phyloP scores from a whole-genome alignment of 2,888 invertebrate genomes.

The Metallyticus violacea region DNA sequence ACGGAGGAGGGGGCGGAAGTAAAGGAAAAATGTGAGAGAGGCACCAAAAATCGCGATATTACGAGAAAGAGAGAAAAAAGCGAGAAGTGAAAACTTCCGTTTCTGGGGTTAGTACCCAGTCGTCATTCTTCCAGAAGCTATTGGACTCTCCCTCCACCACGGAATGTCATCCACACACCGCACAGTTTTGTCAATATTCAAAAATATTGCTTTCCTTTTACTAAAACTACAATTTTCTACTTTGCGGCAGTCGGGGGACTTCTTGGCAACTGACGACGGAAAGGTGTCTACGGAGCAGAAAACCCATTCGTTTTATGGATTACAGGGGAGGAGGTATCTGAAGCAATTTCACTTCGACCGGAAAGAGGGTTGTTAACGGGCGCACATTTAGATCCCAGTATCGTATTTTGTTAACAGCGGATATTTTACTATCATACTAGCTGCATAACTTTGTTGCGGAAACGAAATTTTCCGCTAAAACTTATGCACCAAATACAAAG shows the following conservation, averaged over 20 bases:
- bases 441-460: too few species aligned
- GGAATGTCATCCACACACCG: conserved; percentile 25
- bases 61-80: background rate
- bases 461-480: too few species aligned
- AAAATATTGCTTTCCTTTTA: conserved; percentile 30
- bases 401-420: background rate
- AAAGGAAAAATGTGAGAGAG: background rate
- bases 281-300: background rate
- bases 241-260: background rate
- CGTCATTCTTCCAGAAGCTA: conserved; percentile 1
- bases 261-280: conserved; percentile 3
- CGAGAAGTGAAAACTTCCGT: background rate
- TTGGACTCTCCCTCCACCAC: background rate
- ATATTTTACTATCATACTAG: too few species aligned
- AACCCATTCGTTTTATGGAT: background rate
- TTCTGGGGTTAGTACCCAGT: background rate
- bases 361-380: background rate
- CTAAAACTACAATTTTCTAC: conserved; percentile 27
- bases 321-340: background rate
- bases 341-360: background rate
- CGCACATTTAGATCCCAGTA: background rate
- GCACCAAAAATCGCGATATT: conserved; percentile 7
- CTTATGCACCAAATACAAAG: too few species aligned
- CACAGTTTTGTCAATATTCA: conserved; percentile 31
- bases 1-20: background rate